A percentile compares a stretch with the other conserved stretches of the same genome.
phyloP scores from a whole-genome alignment of 2,113 vertebrate genomes.

The Prochilodus magdalenae region DNA sequence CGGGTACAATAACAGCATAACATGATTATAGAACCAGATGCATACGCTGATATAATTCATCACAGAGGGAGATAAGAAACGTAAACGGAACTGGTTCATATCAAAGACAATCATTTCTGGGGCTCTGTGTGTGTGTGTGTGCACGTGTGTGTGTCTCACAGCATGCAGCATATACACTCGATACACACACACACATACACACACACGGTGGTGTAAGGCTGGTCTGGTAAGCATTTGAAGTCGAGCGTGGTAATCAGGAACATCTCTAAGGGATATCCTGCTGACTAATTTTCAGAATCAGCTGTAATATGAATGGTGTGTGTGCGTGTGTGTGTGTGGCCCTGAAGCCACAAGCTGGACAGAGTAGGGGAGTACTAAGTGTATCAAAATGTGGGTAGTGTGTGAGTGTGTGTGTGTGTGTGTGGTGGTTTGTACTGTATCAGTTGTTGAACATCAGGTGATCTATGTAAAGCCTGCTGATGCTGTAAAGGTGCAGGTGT shows the following conservation, averaged over 20 bases:
- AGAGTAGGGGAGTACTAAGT: background rate
- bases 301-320: constrained; percentile 79
- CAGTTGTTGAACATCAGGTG: too few species aligned
- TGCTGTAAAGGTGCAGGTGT: too few species aligned
- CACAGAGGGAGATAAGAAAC: constrained; percentile 42
- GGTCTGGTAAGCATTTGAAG: constrained; percentile 78
- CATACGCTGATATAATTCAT: constrained; percentile 51
- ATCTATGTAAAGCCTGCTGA: too few species aligned
- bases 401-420: background rate
- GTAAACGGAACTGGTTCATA: constrained; percentile 51
- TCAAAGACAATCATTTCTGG: constrained; percentile 50
- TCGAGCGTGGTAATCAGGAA: constrained; percentile 72
- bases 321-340: constrained; percentile 20
- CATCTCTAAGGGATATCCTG: constrained; percentile 80
- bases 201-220: constrained; percentile 58
- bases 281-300: constrained; percentile 78
- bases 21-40: constrained; percentile 49
- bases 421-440: too few species aligned
- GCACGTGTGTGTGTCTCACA: background rate
- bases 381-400: background rate
- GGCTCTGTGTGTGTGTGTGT: background rate
- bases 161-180: constrained; percentile 53
- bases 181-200: constrained; percentile 62
- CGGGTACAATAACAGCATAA: constrained; percentile 43
- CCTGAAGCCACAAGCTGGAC: constrained; percentile 5